Percentiles rank a stretch among this genome's conserved stretches.
phyloP scores from a whole-genome alignment of 2,888 invertebrate genomes.

The Panzeria rudis region DNA sequence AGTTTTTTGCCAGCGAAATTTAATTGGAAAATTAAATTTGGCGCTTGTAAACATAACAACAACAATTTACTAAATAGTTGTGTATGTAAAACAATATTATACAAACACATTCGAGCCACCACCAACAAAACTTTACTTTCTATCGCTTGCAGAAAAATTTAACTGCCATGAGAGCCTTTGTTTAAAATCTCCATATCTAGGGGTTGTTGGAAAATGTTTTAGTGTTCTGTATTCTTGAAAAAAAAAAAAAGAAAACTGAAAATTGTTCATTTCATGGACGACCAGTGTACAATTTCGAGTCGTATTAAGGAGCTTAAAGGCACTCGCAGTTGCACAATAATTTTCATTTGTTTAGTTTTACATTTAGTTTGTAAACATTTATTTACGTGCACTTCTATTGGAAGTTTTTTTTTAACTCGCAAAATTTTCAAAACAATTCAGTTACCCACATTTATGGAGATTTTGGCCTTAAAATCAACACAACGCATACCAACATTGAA shows the following conservation, averaged over 20 bases:
- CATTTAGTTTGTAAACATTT: slow-evolving; percentile 35
- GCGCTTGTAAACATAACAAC: slow-evolving; percentile 70
- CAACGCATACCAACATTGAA: neutral
- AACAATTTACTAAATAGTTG: slow-evolving; percentile 51
- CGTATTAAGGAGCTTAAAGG: neutral
- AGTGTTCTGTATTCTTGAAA: slow-evolving; percentile 5
- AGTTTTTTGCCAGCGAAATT: slow-evolving; percentile 72
- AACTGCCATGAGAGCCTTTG: slow-evolving; percentile 42
- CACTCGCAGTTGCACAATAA: slow-evolving; percentile 5
- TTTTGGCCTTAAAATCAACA: slow-evolving; percentile 35
- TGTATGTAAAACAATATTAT: slow-evolving; percentile 11
- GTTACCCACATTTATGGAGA: slow-evolving; percentile 17
- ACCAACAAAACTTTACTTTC: slow-evolving; percentile 18
- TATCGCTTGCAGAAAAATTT: slow-evolving; percentile 37
- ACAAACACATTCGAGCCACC: slow-evolving; percentile 1
- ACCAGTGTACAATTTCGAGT: slow-evolving; percentile 18
- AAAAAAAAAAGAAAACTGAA: neutral
- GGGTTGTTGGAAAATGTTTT: slow-evolving; percentile 38
- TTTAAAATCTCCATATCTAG: slow-evolving; percentile 29
- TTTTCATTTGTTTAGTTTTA: slow-evolving; percentile 44
- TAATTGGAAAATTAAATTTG: slow-evolving; percentile 82
- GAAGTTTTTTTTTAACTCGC: neutral
- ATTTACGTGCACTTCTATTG: slow-evolving; percentile 17
- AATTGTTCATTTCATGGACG: slow-evolving; percentile 62
- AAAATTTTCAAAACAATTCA: slow-evolving; percentile 22